Evolutionary conservation across 1,140 invertebrate genomes (phyloP), one percentile per base, ranked within the genome.

Genomic region (Tribolium castaneum): DNA sequence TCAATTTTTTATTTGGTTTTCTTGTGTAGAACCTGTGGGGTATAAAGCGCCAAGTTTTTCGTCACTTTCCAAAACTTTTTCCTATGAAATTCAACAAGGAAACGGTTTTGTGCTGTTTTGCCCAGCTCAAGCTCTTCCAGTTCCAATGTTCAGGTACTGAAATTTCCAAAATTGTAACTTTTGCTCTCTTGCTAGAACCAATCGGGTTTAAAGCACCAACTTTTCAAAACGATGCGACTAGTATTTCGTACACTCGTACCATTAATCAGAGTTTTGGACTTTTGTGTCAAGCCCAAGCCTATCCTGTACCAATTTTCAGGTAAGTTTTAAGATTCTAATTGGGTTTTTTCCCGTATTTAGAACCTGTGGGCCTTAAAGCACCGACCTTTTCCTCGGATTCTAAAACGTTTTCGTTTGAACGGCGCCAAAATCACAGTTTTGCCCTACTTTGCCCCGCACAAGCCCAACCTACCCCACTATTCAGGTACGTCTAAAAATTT

Each of bases 41-140:
- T 90, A 89, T 78, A 92, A 92, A 84, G 90, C 90, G 75, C 93
- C 93, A 90, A 89, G 89, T 39, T 92, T 94, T 85, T 90, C 92
- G 12, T 90, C 90, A 78, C 90, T 92, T 80, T 90, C 90, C 0
- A 84, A 83, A 70, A 84, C 82, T 70, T 84, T 82, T 52, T 81
- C 81, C 76, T 89, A 90, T 82, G 87, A 88, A 78, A 89, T 89
- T 82, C 84, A 85, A 83, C 87, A 84, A 79, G 87, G 83, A 71
- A 74, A 92, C 91, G 88, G 90, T 92, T 77, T 85, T 56, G 88
- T 76, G 73, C 84, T 84, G 79, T 86, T 85, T 81, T 87, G 82
- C 83, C 87, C 86, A 81, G 89, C 86, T 77, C 85, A 87, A 88
- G 92, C 90, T 49, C 93, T 89, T 87, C 93, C 93, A 75, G 89